Conservation (phyloP, 2,888 invertebrate species). For the Plusia festucae region DNA sequence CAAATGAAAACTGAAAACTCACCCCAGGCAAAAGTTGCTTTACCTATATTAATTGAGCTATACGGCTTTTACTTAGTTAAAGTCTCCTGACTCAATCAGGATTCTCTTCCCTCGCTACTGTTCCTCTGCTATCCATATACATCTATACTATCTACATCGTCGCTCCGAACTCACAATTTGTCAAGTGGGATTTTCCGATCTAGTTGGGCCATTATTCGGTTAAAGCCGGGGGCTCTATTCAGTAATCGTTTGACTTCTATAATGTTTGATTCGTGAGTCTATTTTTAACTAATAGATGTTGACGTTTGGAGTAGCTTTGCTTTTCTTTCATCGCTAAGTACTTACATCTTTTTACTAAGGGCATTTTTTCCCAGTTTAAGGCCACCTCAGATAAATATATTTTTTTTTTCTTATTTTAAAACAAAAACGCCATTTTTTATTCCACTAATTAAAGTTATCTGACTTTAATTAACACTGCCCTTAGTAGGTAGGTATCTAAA, state of each 20-base stretch:
- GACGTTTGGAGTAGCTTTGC: background rate
- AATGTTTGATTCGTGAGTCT: background rate
- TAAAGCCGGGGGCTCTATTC: background rate
- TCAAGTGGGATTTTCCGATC: slow-evolving; percentile 1
- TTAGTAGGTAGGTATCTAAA: no score
- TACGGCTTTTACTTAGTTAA: background rate
- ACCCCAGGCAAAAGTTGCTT: no score
- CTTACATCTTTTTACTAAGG: no score
- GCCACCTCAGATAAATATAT: no score
- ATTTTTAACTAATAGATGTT: background rate
- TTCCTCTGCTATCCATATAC: background rate
- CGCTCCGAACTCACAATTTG: slow-evolving; percentile 4
- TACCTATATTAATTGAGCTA: no score
- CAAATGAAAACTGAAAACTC: no score
- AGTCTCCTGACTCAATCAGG: background rate
- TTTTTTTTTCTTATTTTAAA: no score
- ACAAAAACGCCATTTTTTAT: no score
- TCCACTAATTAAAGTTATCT: no score
- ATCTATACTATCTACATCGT: background rate
- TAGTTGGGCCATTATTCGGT: slow-evolving; percentile 4
- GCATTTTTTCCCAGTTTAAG: no score
- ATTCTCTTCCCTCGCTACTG: no score
- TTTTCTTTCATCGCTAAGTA: background rate
- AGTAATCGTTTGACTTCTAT: background rate
- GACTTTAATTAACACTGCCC: no score